A percentile compares a stretch with the other conserved stretches of the same genome.
Conservation (phyloP, 30 jellyfish, hydroid and myxozoan genomes). For the Pelagia noctiluca region DNA sequence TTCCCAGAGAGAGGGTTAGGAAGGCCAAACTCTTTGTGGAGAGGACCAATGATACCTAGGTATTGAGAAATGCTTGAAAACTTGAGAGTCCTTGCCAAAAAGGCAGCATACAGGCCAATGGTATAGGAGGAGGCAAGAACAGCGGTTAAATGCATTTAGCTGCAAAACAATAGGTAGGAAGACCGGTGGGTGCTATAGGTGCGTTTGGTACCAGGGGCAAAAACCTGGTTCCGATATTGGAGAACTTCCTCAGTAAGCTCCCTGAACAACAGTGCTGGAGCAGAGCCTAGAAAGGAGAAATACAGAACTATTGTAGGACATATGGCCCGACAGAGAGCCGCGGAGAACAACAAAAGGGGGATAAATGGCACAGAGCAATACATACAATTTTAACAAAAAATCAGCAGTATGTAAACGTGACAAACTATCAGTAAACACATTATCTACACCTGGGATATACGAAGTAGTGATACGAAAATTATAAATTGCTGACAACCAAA, state of each 20-base stretch:
- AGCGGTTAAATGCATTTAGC: neutral
- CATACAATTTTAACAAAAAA: neutral
- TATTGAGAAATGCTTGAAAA: slow-evolving; percentile 8
- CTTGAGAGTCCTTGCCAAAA: slow-evolving; percentile 13
- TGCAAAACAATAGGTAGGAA: neutral
- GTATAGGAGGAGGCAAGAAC: slow-evolving; percentile 4
- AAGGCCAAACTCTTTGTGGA: no score
- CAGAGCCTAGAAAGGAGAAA: slow-evolving; percentile 29
- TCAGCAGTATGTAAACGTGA: slow-evolving; percentile 4
- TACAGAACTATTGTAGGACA: slow-evolving; percentile 26
- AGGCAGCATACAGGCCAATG: slow-evolving; percentile 20
- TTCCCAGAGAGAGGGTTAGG: no score
- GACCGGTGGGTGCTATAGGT: slow-evolving; percentile 3
- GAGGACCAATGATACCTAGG: slow-evolving; percentile 5
- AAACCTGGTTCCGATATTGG: slow-evolving; percentile 2
- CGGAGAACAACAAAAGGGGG: neutral
- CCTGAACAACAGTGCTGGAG: slow-evolving; percentile 28
- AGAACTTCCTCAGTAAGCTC: slow-evolving; percentile 7
- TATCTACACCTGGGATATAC: no score
- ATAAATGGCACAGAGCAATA: neutral
- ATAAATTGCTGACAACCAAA: no score
- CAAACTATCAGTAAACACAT: no score
- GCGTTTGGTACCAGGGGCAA: neutral
- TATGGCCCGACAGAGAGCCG: slow-evolving; percentile 23
- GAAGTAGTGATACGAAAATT: no score